These are phyloP conservation scores for Pemphigus obesinymphae DNA, from an alignment of 1,140 invertebrate species.

Conservation along the genomic window DNA sequence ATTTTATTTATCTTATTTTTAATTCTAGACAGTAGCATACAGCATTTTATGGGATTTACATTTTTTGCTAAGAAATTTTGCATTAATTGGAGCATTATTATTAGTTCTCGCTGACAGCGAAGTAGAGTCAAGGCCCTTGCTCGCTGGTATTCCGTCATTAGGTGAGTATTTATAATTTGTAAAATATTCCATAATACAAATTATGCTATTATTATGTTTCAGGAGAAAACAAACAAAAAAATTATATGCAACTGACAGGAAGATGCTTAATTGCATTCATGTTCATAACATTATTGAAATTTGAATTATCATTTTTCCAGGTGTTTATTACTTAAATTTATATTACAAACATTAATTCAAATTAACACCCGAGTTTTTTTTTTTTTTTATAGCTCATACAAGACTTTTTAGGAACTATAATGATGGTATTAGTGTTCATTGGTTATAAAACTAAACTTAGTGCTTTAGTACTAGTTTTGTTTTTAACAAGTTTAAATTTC, in stretches of 20 bases:
- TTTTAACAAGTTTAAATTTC: constrained; percentile 86
- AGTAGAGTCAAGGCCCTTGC: constrained; percentile 85
- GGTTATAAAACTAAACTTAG: constrained; percentile 99
- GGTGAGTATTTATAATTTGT: constrained; percentile 53
- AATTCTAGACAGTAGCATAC: constrained; percentile 88
- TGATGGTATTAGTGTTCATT: constrained; percentile 94
- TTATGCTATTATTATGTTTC: constrained; percentile 42
- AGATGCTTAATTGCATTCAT: constrained; percentile 95
- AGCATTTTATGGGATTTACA: constrained; percentile 98
- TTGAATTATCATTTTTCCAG: constrained; percentile 87
- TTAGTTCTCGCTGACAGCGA: constrained; percentile 91
- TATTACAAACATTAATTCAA: neutral
- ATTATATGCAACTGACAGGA: constrained; percentile 92
- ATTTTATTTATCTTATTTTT: constrained; percentile 45
- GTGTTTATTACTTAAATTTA: constrained; percentile 52
- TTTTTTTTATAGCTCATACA: constrained; percentile 66
- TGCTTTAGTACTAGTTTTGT: constrained; percentile 85
- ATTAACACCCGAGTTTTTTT: constrained; percentile 15
- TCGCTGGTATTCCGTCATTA: constrained; percentile 95
- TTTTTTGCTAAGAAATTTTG: constrained; percentile 91
- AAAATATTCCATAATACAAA: neutral
- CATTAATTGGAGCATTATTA: constrained; percentile 90
- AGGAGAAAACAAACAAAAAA: constrained; percentile 95
- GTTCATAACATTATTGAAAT: constrained; percentile 93
- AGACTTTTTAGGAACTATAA: constrained; percentile 85